A percentile compares a stretch with the other conserved stretches of the same genome.
Evolutionary conservation across 2,888 invertebrate species (phyloP).

Genomic region (Cephus runcator): DNA sequence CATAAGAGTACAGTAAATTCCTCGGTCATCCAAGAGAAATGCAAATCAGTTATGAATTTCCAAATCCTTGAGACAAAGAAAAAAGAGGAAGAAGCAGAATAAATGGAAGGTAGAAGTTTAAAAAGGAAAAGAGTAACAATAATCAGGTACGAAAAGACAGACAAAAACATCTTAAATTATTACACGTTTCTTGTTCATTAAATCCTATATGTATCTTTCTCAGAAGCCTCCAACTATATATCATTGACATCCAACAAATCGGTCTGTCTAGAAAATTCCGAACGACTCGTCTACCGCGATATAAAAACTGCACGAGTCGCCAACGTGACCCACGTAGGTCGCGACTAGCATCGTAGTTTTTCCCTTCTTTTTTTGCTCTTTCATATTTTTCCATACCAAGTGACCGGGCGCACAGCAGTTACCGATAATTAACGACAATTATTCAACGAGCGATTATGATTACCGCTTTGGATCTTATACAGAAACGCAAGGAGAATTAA

Average conservation of each 20-base stretch:
- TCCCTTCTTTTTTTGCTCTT: not conserved
- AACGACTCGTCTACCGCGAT: not conserved
- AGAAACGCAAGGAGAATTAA: not conserved
- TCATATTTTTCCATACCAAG: not conserved
- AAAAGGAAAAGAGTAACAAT: not conserved
- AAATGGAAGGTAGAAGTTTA: not conserved
- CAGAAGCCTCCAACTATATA: not conserved
- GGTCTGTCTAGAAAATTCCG: not conserved
- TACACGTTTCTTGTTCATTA: not conserved
- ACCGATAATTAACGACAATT: not conserved
- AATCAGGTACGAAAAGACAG: not conserved
- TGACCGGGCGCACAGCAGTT: not conserved
- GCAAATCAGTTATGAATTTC: constrained; percentile 25
- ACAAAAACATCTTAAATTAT: not conserved
- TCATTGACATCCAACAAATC: not conserved
- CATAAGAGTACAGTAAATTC: constrained; percentile 6
- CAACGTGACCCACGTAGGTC: not conserved
- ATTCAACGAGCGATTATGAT: not conserved
- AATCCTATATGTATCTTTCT: not conserved
- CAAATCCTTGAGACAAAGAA: constrained; percentile 1
- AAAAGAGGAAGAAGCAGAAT: not conserved
- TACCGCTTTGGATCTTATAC: not conserved
- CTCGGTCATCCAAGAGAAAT: constrained; percentile 15
- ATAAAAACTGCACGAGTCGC: not conserved
- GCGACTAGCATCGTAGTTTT: not conserved